Evolutionary conservation across 2,888 invertebrate species (phyloP).

Genomic region (Masnerella sp.): DNA sequence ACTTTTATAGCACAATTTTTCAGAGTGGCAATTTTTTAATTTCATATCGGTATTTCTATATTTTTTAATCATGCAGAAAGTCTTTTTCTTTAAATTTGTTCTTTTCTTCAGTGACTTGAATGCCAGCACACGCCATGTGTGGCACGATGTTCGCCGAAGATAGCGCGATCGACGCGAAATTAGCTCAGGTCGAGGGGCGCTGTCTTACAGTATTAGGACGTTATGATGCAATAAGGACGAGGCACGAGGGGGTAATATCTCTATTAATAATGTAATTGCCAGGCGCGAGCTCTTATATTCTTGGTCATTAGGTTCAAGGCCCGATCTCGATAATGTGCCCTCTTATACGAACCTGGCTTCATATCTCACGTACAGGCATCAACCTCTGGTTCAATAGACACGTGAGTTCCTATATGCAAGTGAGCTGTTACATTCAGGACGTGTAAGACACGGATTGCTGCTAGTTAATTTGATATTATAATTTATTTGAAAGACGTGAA

Average conservation of each 20-base stretch:
- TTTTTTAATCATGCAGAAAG: slow-evolving; percentile 9
- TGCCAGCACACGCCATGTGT: slow-evolving; percentile 29
- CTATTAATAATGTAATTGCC: slow-evolving; percentile 76
- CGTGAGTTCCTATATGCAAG: slow-evolving; percentile 38
- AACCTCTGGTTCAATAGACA: slow-evolving; percentile 39
- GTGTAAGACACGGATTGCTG: slow-evolving; percentile 8
- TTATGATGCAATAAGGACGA: slow-evolving; percentile 60
- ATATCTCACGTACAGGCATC: slow-evolving; percentile 45
- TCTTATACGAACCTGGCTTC: slow-evolving; percentile 44
- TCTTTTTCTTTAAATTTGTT: slow-evolving; percentile 10
- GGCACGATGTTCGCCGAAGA: slow-evolving; percentile 35
- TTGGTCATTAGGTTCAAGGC: slow-evolving; percentile 49
- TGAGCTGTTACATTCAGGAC: slow-evolving; percentile 30
- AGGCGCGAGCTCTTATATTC: slow-evolving; percentile 45
- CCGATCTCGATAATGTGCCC: slow-evolving; percentile 51
- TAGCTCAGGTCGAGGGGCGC: slow-evolving; percentile 42
- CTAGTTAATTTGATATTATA: slow-evolving; percentile 22
- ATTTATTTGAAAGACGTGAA: too few relatives aligned
- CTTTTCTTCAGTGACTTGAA: slow-evolving; percentile 23
- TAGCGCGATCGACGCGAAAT: slow-evolving; percentile 29
- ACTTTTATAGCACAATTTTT: too few relatives aligned
- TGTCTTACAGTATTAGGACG: slow-evolving; percentile 51
- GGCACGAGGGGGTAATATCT: slow-evolving; percentile 71
- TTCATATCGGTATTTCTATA: too few relatives aligned
- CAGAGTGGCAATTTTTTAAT: too few relatives aligned